These are phyloP conservation scores for Amniataba percoides DNA, from an alignment of 2,797 vertebrate species.

Conservation along the genomic window DNA sequence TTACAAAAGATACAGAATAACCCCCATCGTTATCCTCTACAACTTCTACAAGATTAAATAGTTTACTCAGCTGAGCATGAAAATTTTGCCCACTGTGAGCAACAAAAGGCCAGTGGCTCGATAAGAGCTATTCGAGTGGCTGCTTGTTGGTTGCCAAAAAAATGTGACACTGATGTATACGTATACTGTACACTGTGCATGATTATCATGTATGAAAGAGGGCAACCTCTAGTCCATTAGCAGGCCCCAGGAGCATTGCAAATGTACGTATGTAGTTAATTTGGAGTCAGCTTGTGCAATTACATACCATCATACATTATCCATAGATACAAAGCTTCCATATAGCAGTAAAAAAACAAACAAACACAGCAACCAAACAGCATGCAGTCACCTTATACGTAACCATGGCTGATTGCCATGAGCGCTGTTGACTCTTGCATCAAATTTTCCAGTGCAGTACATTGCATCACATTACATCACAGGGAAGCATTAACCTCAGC, in stretches of 20 bases:
- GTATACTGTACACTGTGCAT: background rate
- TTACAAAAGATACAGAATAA: background rate
- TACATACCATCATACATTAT: background rate
- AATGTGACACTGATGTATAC: background rate
- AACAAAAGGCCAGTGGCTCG: background rate
- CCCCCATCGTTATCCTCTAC: background rate
- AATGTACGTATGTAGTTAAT: background rate
- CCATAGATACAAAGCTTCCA: background rate
- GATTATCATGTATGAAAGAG: background rate
- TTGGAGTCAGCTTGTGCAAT: background rate
- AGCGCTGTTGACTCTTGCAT: constrained; percentile 12
- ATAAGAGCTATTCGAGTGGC: background rate
- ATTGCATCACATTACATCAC: constrained; percentile 40
- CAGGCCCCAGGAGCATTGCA: background rate
- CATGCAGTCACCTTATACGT: background rate
- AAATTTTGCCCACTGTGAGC: background rate
- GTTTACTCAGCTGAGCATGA: background rate
- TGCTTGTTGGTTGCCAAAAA: background rate
- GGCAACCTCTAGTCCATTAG: background rate
- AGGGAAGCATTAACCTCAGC: constrained; percentile 3
- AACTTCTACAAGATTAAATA: constrained; percentile 1
- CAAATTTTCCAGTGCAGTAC: background rate
- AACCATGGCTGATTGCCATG: background rate
- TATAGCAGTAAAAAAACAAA: background rate
- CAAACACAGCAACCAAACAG: background rate